Evolutionary conservation across 2,888 invertebrate genomes (phyloP).

Genomic region (Gnatocerus cornutus): DNA sequence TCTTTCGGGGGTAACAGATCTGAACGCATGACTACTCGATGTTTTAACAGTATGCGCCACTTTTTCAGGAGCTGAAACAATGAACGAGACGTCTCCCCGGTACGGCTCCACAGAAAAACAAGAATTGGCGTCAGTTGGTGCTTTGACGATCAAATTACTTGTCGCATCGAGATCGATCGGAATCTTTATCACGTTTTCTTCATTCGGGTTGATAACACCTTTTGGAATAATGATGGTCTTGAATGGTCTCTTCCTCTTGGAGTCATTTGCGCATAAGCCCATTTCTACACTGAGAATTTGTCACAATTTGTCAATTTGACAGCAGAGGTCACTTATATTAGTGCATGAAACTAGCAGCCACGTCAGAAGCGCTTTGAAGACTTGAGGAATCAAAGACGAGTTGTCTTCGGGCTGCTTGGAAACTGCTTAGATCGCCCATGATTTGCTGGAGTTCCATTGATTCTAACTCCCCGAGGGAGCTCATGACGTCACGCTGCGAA

Average conservation of each 20-base stretch:
- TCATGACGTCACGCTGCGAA: slow-evolving; percentile 23
- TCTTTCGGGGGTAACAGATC: neutral
- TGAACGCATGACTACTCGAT: neutral
- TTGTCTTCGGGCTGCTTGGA: slow-evolving; percentile 23
- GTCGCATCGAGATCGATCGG: slow-evolving; percentile 18
- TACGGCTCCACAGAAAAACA: slow-evolving; percentile 33
- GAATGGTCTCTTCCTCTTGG: slow-evolving; percentile 12
- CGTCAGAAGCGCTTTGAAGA: slow-evolving; percentile 27
- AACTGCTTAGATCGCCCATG: slow-evolving; percentile 15
- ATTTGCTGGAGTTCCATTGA: slow-evolving; percentile 15
- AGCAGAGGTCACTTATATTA: slow-evolving; percentile 20
- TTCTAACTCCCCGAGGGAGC: slow-evolving; percentile 27
- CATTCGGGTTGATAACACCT: slow-evolving; percentile 34
- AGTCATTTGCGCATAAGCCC: slow-evolving; percentile 23
- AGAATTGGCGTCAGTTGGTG: slow-evolving; percentile 18
- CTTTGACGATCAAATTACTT: slow-evolving; percentile 34
- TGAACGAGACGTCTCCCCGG: neutral
- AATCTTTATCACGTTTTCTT: slow-evolving; percentile 34
- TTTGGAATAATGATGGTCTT: slow-evolving; percentile 34
- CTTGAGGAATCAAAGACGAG: slow-evolving; percentile 32
- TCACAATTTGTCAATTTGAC: slow-evolving; percentile 36
- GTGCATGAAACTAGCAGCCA: slow-evolving; percentile 6
- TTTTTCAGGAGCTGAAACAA: neutral
- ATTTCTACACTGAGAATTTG: slow-evolving; percentile 33
- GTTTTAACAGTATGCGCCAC: neutral